Conservation (phyloP, 1,140 invertebrate species). For the Ditylenchus dipsaci region DNA sequence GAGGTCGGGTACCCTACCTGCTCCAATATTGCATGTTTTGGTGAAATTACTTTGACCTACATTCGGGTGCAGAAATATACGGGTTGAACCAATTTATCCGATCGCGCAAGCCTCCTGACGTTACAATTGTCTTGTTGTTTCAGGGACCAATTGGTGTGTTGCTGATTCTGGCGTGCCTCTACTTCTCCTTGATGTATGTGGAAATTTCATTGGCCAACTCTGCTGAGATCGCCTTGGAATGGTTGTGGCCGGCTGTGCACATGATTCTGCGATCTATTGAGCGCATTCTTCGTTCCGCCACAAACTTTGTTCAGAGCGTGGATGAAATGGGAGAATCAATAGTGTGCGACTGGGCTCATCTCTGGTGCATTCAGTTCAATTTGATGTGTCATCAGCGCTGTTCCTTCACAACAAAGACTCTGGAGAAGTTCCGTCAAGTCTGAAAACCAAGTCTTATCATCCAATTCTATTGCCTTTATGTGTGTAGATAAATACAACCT, state of each 20-base stretch:
- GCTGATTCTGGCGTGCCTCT: neutral
- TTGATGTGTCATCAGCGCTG: slow-evolving; percentile 18
- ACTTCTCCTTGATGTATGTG: neutral
- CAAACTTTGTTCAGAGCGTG: neutral
- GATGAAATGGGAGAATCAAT: slow-evolving; percentile 13
- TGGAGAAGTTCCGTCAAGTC: neutral
- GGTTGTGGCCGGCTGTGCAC: neutral
- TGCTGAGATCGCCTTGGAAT: neutral
- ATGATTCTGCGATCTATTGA: neutral
- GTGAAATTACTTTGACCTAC: no score
- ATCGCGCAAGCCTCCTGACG: no score
- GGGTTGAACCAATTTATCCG: no score
- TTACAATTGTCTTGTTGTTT: neutral
- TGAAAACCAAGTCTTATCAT: no score
- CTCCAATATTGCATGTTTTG: no score
- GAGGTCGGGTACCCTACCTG: neutral
- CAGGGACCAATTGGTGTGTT: neutral
- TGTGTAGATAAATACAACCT: no score
- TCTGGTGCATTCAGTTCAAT: slow-evolving; percentile 8
- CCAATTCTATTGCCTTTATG: no score
- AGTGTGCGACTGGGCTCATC: slow-evolving; percentile 9
- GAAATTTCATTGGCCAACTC: neutral
- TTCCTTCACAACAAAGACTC: slow-evolving; percentile 9
- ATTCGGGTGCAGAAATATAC: no score
- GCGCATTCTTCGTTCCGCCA: neutral